phyloP scores from a whole-genome alignment of 2,797 vertebrate species.

The Peromyscus attwateri region DNA sequence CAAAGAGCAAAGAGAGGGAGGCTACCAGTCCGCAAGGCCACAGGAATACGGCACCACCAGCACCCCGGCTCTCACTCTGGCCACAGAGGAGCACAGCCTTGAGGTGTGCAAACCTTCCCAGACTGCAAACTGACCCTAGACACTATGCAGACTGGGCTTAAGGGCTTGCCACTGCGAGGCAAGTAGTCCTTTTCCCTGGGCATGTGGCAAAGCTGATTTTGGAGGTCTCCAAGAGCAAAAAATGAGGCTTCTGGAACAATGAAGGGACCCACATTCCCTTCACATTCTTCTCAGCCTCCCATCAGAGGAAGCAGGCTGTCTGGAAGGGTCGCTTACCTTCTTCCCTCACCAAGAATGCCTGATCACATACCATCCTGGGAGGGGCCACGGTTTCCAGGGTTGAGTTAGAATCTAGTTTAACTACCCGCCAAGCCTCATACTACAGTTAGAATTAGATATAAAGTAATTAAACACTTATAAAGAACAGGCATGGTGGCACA shows the following conservation, averaged over 20 bases:
- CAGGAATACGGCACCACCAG: rapidly evolving
- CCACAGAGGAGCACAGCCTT: too few species aligned
- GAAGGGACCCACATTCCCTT: background rate
- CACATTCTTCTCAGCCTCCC: background rate
- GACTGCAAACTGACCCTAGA: background rate
- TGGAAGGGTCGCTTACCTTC: background rate
- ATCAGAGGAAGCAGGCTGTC: background rate
- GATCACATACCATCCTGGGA: background rate
- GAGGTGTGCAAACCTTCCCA: background rate
- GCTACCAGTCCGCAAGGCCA: background rate
- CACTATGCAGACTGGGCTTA: background rate
- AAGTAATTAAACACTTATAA: background rate
- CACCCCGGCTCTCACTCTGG: background rate
- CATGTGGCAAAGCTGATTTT: background rate
- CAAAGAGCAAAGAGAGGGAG: background rate
- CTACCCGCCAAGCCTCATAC: background rate
- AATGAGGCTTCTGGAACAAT: background rate
- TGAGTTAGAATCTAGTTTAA: background rate
- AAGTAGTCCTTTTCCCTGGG: background rate
- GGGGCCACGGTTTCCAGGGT: background rate
- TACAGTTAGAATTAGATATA: background rate
- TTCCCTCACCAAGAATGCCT: background rate
- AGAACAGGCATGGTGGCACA: background rate
- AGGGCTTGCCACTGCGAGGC: background rate
- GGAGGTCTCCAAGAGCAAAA: background rate